Base-by-base conservation (phyloP, 2,797 vertebrate species). In the Rhynchotus rufescens region DNA sequence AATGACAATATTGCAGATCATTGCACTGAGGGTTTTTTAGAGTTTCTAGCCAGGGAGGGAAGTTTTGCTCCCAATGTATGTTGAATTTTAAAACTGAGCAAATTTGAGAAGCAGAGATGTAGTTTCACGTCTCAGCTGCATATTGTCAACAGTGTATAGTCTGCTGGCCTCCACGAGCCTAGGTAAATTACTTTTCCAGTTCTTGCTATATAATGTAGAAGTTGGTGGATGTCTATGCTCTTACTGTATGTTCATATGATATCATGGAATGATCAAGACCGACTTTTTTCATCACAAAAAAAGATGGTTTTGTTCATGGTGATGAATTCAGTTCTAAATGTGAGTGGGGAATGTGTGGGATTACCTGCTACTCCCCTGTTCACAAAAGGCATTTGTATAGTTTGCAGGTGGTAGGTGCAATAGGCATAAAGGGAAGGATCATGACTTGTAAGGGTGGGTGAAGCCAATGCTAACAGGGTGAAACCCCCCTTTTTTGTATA, bases 361-460 rank as follows among this genome's bases (percentile, higher is more conserved):
- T 64, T 10, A 10, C 2, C 5, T 75, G 66, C 47, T 87, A 16
- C 40, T 10, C 19, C 52, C 40, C 25, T 87, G 6, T 49, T 76
- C 26, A 25, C 17, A 28, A 13, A 56, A 51, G 64, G 5, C 5
- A 4, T 38, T 84, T 80, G 25, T 64, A 5, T 10, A 26, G 12
- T 38, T 92, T 66, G 19, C 6, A 49, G 1, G 4, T 23, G 52
- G 17, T 26, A 64, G 56, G 15, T 2, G 15, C 30, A 88, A 9
- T 2, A 25, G 36, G 69, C 15, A 52, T 8, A 23, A 72, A 79
- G n/a, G 81, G 22, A 64, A 42, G 69, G 79, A 36, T n/a, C 2
- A 2, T 36, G 47, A 15, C 10, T n/a, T 0, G 2, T 7, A 49
- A 40, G 68, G 12, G 34, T 15, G 2, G 9, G 32, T 57, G 47